Percentiles rank a stretch among this genome's conserved stretches.
phyloP scores from a whole-genome alignment of 2,113 vertebrate species.

The Carettochelys insculpta region DNA sequence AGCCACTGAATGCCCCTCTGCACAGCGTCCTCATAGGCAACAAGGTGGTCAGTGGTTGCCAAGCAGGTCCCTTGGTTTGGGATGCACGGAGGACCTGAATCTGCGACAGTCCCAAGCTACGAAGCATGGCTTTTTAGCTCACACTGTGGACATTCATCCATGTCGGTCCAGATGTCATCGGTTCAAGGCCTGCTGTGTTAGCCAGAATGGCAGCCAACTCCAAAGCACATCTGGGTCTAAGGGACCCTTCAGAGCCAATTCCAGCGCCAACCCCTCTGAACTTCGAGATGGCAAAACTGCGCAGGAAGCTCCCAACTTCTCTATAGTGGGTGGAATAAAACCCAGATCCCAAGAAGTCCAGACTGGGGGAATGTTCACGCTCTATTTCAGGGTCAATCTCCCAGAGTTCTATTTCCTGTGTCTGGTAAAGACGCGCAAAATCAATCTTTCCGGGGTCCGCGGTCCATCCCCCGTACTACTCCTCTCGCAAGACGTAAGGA shows the following conservation, averaged over 20 bases:
- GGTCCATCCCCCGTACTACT: no score
- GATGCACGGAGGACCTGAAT: background rate
- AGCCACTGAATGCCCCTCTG: background rate
- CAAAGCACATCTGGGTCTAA: fast-evolving
- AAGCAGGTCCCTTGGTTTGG: background rate
- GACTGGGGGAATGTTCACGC: background rate
- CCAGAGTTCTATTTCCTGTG: no score
- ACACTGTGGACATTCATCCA: background rate
- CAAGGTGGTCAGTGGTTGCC: background rate
- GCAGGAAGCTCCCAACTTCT: background rate
- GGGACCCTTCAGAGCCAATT: no score
- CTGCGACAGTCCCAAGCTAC: background rate
- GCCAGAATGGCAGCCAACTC: background rate
- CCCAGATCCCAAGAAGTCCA: fast-evolving
- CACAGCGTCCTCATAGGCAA: background rate
- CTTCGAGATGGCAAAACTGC: background rate
- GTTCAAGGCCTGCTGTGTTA: background rate
- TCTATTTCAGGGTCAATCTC: no score
- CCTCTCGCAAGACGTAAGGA: no score
- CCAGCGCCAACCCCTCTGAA: background rate
- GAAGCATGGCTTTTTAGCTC: background rate
- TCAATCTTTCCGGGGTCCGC: no score
- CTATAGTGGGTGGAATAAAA: background rate
- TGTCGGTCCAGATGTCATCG: background rate
- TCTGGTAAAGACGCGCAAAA: no score